Percentiles rank a stretch among this genome's conserved stretches.
Conservation (phyloP, 2,888 invertebrate genomes). For the Amphipyra tragopoginis region DNA sequence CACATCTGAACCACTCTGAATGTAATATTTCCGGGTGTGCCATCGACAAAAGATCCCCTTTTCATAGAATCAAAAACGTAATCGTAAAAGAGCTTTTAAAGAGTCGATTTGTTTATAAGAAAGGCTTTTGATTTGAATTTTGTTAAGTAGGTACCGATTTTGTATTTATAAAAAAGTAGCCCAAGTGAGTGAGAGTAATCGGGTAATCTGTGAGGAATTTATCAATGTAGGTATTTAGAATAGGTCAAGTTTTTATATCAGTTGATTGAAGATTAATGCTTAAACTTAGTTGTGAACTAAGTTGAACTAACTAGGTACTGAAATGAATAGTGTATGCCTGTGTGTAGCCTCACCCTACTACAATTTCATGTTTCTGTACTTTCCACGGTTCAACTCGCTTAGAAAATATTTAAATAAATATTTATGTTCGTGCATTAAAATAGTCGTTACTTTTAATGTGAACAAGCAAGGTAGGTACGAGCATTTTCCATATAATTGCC, state of each 20-base stretch:
- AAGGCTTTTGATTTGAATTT: slow-evolving; percentile 66
- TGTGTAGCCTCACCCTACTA: neutral
- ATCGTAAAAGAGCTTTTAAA: slow-evolving; percentile 79
- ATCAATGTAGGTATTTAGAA: slow-evolving; percentile 9
- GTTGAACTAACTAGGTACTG: neutral
- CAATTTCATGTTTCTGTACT: slow-evolving; percentile 9
- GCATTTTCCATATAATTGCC: slow-evolving; percentile 49
- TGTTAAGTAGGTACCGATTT: too few species aligned
- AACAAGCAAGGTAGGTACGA: slow-evolving; percentile 35
- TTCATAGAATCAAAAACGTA: slow-evolving; percentile 81
- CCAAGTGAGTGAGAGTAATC: slow-evolving; percentile 35
- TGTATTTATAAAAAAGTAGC: slow-evolving; percentile 48
- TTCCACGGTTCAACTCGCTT: slow-evolving; percentile 9
- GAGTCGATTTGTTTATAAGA: slow-evolving; percentile 77
- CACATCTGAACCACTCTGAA: slow-evolving; percentile 45
- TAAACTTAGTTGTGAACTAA: neutral
- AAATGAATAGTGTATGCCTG: neutral
- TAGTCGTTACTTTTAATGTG: slow-evolving; percentile 42
- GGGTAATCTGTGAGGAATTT: slow-evolving; percentile 37
- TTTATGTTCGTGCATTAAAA: slow-evolving; percentile 28
- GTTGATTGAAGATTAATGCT: slow-evolving; percentile 23
- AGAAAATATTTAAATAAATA: slow-evolving; percentile 25
- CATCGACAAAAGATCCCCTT: slow-evolving; percentile 79
- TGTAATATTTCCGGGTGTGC: slow-evolving; percentile 77
- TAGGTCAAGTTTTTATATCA: slow-evolving; percentile 12